Conservation (phyloP, 2,888 invertebrate genomes). For the Brassicogethes aeneus region DNA sequence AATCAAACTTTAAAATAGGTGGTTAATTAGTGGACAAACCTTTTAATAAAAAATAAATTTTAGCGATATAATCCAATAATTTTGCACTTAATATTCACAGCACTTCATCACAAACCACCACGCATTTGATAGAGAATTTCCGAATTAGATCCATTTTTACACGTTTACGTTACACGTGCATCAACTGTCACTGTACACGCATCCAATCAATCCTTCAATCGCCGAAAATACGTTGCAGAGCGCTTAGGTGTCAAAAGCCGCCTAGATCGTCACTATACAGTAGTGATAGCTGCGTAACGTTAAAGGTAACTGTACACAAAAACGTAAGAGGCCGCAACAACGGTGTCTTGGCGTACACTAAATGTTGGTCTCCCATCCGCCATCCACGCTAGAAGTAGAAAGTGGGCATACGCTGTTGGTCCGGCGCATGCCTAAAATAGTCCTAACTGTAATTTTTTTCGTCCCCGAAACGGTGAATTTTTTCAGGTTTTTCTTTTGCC, state of each 20-base stretch:
- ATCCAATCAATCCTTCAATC: conserved; percentile 1
- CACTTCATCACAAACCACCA: conserved; percentile 30
- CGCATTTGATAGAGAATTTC: conserved; percentile 33
- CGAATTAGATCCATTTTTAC: conserved; percentile 30
- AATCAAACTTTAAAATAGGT: no score
- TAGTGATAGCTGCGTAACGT: conserved; percentile 6
- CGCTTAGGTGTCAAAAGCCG: no score
- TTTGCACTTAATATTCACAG: conserved; percentile 16
- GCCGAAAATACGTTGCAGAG: no score
- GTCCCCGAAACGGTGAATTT: conserved; percentile 8
- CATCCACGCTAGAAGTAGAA: conserved; percentile 32
- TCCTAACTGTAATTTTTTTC: conserved; percentile 31
- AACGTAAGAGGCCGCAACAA: conserved; percentile 13
- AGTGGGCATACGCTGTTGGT: conserved; percentile 33
- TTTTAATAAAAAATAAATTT: no score
- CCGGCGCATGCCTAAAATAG: conserved; percentile 27
- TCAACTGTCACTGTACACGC: neutral
- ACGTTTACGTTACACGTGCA: conserved; percentile 3
- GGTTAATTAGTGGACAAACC: no score
- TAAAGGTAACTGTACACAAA: neutral
- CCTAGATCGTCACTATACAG: neutral
- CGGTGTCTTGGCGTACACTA: conserved; percentile 35
- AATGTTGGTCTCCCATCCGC: conserved; percentile 22
- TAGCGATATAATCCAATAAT: conserved; percentile 8
- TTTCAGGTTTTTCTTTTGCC: conserved; percentile 7